These are phyloP conservation scores for Dasyurus viverrinus DNA, from an alignment of 2,113 vertebrate genomes.

Conservation along the genomic window DNA sequence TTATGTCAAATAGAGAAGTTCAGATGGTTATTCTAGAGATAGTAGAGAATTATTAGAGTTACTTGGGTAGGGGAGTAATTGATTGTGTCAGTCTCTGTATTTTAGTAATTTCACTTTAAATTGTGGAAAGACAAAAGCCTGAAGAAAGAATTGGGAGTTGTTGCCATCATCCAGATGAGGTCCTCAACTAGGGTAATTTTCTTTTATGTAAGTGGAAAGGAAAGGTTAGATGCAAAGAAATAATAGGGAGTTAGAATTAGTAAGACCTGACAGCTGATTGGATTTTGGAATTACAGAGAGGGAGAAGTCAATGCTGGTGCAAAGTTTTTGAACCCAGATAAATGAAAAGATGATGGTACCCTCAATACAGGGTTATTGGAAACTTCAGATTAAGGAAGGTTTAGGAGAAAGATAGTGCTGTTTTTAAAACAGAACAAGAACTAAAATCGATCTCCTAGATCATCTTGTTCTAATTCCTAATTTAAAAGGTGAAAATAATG, in stretches of 20 bases:
- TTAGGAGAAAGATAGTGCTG: not conserved
- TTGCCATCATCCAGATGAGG: not conserved
- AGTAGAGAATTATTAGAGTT: not conserved
- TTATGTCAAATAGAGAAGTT: not conserved
- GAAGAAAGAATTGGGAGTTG: not conserved
- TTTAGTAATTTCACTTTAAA: not conserved
- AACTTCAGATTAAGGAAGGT: not conserved
- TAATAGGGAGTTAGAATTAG: not conserved
- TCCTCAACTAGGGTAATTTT: not conserved
- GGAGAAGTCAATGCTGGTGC: not conserved
- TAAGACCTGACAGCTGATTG: not conserved
- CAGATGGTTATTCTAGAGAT: not conserved
- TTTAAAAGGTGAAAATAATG: not conserved
- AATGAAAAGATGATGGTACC: not conserved
- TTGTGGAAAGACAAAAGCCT: not conserved
- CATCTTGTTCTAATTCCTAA: not conserved
- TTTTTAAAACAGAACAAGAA: not conserved
- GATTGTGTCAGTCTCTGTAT: not conserved
- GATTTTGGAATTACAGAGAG: not conserved
- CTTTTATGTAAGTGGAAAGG: not conserved
- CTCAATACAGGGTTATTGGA: not conserved
- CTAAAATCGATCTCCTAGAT: not conserved
- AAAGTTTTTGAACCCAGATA: not conserved
- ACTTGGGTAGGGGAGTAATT: not conserved
- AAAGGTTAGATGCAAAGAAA: not conserved